Evolutionary conservation across 2,797 vertebrate genomes (phyloP).

Genomic region (Myotis findleyi): DNA sequence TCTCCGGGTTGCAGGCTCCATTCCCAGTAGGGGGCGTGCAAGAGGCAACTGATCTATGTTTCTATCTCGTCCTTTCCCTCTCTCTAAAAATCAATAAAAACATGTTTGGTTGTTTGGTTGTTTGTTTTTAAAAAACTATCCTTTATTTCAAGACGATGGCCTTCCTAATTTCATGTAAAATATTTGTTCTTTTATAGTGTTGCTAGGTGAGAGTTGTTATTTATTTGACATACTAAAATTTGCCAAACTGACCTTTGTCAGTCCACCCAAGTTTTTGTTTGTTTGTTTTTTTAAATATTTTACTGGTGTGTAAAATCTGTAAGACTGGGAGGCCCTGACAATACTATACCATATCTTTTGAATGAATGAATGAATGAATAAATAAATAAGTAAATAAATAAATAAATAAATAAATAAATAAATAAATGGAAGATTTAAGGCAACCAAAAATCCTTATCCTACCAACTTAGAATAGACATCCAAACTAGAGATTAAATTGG

Average conservation of each 20-base stretch:
- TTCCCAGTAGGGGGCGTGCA: no score
- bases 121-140: neutral
- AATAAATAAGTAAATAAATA: neutral
- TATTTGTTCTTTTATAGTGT: neutral
- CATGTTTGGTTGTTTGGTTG: no score
- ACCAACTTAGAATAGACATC: neutral
- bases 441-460: neutral
- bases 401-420: slow-evolving; percentile 17
- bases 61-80: no score
- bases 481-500: neutral
- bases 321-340: neutral
- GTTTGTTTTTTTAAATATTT: neutral
- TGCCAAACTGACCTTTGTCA: neutral
- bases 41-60: no score
- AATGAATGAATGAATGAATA: slow-evolving; percentile 36
- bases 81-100: no score
- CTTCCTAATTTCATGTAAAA: slow-evolving; percentile 24
- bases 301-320: neutral
- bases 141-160: neutral
- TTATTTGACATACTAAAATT: slow-evolving; percentile 14
- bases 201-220: neutral
- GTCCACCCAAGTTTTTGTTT: neutral
- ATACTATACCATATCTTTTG: neutral
- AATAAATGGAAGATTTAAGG: neutral
- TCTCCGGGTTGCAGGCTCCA: no score